phyloP scores from a whole-genome alignment of 2,797 vertebrate species.

The Lates japonicus region DNA sequence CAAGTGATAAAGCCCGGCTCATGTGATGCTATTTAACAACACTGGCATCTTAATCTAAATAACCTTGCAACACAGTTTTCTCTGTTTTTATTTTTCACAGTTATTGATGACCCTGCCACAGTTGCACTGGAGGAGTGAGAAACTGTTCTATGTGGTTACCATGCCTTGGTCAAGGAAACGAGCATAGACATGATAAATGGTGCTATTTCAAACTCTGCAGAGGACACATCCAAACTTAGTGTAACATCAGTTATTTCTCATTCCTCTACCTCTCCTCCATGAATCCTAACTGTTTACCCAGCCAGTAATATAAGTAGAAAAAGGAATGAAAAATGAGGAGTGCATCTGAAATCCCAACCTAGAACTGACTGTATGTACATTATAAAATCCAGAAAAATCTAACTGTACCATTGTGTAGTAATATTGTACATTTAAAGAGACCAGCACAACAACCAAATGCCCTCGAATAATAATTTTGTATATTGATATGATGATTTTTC shows the following conservation, averaged over 20 bases:
- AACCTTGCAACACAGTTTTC: not conserved
- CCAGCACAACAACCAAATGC: not conserved
- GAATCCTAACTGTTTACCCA: slow-evolving; percentile 1
- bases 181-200: slow-evolving; percentile 30
- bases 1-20: not conserved
- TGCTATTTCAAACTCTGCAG: slow-evolving; percentile 25
- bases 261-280: not conserved
- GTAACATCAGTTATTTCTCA: slow-evolving; percentile 12
- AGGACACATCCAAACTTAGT: not conserved
- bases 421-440: not conserved
- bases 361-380: not conserved
- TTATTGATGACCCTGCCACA: slow-evolving; percentile 47
- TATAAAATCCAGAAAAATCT: not conserved
- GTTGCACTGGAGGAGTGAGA: slow-evolving; percentile 1
- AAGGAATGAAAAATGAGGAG: not conserved
- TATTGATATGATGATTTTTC: not conserved
- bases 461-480: not conserved
- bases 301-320: not conserved
- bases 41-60: not conserved
- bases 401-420: not conserved
- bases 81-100: slow-evolving; percentile 28
- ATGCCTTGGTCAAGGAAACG: not conserved
- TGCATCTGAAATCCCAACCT: not conserved
- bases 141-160: slow-evolving; percentile 1
- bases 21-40: not conserved